Conservation (phyloP, 2,797 vertebrate species). For the Spinus pinus region DNA sequence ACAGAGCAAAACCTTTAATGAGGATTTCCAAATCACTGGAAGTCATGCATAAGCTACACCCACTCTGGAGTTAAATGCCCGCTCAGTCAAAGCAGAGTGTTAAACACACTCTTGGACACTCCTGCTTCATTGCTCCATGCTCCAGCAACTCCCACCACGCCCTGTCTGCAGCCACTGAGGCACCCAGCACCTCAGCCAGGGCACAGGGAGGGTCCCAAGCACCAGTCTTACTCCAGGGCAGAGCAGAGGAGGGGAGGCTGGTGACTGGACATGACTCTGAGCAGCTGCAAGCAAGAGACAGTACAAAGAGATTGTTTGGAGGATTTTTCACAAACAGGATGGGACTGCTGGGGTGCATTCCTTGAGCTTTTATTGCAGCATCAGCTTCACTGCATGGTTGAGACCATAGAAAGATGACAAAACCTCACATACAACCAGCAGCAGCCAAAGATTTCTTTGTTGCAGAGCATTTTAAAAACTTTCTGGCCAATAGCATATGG, state of each 20-base stretch:
- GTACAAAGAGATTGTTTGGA: not conserved
- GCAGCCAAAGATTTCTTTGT: not conserved
- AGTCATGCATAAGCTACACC: not conserved
- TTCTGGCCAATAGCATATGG: not conserved
- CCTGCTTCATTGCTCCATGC: not conserved
- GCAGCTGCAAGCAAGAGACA: not conserved
- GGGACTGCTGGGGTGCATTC: not conserved
- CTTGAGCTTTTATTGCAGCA: not conserved
- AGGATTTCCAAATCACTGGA: not conserved
- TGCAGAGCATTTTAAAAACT: not conserved
- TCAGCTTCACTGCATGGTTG: not conserved
- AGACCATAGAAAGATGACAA: not conserved
- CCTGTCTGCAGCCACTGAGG: not conserved
- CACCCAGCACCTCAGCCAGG: rapidly evolving
- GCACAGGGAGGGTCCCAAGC: not conserved
- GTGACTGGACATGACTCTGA: not conserved
- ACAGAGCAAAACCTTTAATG: not conserved
- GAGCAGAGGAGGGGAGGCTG: not conserved
- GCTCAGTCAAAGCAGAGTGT: not conserved
- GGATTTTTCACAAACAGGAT: not conserved
- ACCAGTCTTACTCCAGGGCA: not conserved
- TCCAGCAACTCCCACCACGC: not conserved
- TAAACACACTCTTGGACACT: not conserved
- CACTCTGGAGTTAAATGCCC: not conserved
- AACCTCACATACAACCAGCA: not conserved